phyloP scores from a whole-genome alignment of 2,113 vertebrate genomes.

The Spheniscus mendiculus region DNA sequence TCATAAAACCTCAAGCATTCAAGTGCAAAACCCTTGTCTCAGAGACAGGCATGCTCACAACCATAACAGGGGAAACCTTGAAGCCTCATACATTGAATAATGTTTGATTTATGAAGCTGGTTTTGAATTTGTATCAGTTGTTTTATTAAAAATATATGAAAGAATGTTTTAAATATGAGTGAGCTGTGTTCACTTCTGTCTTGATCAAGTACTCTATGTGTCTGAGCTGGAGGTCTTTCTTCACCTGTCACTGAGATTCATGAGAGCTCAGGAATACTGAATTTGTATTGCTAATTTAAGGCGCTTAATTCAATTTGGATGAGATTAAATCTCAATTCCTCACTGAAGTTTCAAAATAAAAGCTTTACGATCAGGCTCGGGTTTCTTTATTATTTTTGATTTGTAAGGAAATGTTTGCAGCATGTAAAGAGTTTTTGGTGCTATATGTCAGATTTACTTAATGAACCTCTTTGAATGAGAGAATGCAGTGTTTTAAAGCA shows the following conservation, averaged over 20 bases:
- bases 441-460: background rate
- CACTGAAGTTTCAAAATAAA: constrained; percentile 31
- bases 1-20: constrained; percentile 85
- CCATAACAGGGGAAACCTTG: constrained; percentile 77
- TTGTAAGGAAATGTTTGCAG: background rate
- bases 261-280: background rate
- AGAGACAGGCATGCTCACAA: constrained; percentile 63
- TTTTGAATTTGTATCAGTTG: constrained; percentile 87
- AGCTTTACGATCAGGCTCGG: background rate
- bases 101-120: constrained; percentile 91
- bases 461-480: background rate
- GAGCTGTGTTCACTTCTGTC: constrained; percentile 64
- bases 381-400: constrained; percentile 21
- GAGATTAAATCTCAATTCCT: constrained; percentile 64
- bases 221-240: constrained; percentile 42
- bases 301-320: constrained; percentile 44
- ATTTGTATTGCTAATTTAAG: constrained; percentile 55
- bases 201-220: constrained; percentile 26
- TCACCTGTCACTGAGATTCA: constrained; percentile 20
- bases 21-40: constrained; percentile 71
- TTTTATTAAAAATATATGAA: constrained; percentile 92
- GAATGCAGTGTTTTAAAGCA: background rate
- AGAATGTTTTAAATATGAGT: constrained; percentile 82
- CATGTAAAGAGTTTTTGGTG: background rate
- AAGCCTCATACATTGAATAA: constrained; percentile 76